Percentiles rank a stretch among this genome's conserved stretches.
Conservation (phyloP, 2,113 vertebrate species). For the Pangasianodon gigas region DNA sequence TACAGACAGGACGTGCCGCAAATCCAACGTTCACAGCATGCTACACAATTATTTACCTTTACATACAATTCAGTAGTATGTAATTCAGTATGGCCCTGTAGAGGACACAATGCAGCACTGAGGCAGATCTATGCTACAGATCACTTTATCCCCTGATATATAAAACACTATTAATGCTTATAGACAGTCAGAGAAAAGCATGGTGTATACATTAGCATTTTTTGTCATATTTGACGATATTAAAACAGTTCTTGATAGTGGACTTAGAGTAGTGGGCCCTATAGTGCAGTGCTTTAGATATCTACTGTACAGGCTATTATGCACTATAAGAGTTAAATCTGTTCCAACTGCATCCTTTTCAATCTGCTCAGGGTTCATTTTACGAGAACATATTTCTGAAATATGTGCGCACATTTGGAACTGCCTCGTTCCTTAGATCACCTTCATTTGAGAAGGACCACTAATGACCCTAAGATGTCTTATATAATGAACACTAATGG, state of each 20-base stretch:
- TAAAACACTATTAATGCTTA: neutral
- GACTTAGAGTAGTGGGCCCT: neutral
- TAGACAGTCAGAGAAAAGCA: neutral
- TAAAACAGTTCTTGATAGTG: neutral
- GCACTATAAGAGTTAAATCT: neutral
- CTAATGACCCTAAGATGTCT: neutral
- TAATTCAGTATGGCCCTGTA: no score
- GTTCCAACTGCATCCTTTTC: neutral
- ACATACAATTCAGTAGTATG: neutral
- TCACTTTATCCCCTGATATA: neutral
- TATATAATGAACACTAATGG: neutral
- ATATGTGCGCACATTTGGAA: no score
- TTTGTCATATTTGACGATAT: neutral
- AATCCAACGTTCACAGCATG: neutral
- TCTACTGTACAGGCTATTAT: neutral
- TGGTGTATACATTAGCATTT: neutral
- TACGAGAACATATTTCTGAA: neutral
- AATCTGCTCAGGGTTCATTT: neutral
- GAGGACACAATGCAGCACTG: neutral
- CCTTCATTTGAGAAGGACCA: neutral
- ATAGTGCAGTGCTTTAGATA: neutral
- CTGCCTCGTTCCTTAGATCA: neutral
- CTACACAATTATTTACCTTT: neutral
- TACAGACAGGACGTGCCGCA: conserved; percentile 46
- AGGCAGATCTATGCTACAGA: neutral